Evolutionary conservation across 2,113 vertebrate genomes (phyloP).

Genomic region (Tylochromis polylepis): DNA sequence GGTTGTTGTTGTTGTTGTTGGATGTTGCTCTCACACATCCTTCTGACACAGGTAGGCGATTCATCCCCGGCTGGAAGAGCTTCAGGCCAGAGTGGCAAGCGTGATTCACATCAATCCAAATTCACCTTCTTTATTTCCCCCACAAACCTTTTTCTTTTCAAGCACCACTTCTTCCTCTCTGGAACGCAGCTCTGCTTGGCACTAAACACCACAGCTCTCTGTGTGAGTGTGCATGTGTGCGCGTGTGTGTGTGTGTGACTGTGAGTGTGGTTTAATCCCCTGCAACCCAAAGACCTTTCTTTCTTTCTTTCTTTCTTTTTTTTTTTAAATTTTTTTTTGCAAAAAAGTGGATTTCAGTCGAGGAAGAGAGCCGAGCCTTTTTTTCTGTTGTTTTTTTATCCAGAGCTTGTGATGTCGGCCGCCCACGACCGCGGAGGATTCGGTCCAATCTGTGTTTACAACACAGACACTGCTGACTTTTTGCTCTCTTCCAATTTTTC

Average conservation of each 20-base stretch:
- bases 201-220: neutral
- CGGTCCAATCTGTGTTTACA: constrained; percentile 45
- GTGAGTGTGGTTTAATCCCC: constrained; percentile 11
- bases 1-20: constrained; percentile 20
- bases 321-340: neutral
- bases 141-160: constrained; percentile 25
- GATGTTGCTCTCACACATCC: constrained; percentile 30
- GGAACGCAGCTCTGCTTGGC: constrained; percentile 11
- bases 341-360: constrained; percentile 25
- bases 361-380: constrained; percentile 14
- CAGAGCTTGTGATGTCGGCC: constrained; percentile 1
- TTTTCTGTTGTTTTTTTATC: neutral
- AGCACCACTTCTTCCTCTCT: constrained; percentile 44
- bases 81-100: constrained; percentile 38
- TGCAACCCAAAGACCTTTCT: constrained; percentile 26
- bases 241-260: no score
- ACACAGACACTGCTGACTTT: constrained; percentile 30
- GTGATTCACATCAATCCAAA: constrained; percentile 61
- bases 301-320: neutral
- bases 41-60: constrained; percentile 61
- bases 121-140: constrained; percentile 33
- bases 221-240: neutral
- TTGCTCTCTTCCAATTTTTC: constrained; percentile 47
- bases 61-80: constrained; percentile 39
- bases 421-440: constrained; percentile 33